phyloP scores from a whole-genome alignment of 2,113 vertebrate genomes.

The Gymnobelideus leadbeateri region DNA sequence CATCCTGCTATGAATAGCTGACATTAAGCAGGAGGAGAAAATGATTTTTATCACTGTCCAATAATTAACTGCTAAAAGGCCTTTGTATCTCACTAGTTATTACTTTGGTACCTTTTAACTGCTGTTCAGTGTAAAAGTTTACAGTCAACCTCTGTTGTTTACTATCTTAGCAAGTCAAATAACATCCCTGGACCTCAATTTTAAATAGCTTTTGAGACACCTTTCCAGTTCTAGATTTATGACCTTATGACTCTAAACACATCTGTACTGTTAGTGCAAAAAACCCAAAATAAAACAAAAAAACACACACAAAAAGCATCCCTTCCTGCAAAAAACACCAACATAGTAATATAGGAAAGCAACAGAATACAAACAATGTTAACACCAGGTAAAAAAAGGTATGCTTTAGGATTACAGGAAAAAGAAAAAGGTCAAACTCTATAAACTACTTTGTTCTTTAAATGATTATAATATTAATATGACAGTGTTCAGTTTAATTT shows the following conservation, averaged over 20 bases:
- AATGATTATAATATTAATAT: constrained; percentile 10
- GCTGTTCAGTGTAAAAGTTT: background rate
- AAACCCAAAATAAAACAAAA: background rate
- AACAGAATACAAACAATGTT: constrained; percentile 2
- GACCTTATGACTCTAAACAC: background rate
- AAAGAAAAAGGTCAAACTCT: constrained; percentile 25
- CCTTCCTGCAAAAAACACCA: background rate
- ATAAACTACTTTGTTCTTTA: constrained; percentile 15
- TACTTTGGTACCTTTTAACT: background rate
- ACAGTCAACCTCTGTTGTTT: background rate
- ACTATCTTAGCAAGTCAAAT: background rate
- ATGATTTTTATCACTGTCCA: background rate
- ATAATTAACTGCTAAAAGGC: background rate
- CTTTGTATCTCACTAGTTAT: background rate
- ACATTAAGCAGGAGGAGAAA: background rate
- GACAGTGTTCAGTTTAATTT: constrained; percentile 41
- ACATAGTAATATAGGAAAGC: background rate
- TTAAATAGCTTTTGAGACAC: background rate
- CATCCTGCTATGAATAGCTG: background rate
- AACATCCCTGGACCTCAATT: background rate
- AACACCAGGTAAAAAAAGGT: constrained; percentile 5
- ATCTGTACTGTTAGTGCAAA: background rate
- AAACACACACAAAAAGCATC: too few relatives aligned
- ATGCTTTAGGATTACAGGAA: constrained; percentile 1
- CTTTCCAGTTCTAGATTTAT: background rate